Base-by-base conservation (phyloP, 2,888 invertebrate species). In the Patella caerulea region DNA sequence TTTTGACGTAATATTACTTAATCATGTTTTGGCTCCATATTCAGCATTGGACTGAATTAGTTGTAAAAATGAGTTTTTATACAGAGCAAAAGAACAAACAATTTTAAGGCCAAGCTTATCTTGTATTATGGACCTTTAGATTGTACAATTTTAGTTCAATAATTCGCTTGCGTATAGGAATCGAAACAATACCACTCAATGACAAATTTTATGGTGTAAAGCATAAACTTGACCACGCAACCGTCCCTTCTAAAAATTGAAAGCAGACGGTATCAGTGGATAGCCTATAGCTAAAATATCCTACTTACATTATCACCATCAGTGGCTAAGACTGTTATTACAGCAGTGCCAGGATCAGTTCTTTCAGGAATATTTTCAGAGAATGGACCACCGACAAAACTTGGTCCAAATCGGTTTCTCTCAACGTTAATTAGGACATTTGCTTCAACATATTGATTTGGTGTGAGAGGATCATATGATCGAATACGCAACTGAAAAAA, bases 371-470 rank as follows among this genome's bases (percentile, higher is more conserved):
- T 86, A 2, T 79, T 80, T 15, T 81, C 74, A 1, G 78, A 74
- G 81, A 88, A 90, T 5, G 81, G 73, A 3, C 78, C 76, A 5
- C 70, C 72, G 5, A 75, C 74, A 83, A 90, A 90, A 2, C 78
- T 65, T 19, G 90, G 90, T 3, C 81, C 70, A 78, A 88, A 87
- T 52, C 87, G 86, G 78, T 90, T 90, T 17, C 90, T 81, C 0
- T 79, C 77, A 2, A 90, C 86, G 52, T 79, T 78, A 54, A 90
- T 87, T 1, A 79, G 77, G 14, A 89, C 86, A 72, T 86, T 81
- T 9, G 87, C 85, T 52, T 87, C 85, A 3, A 87, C 86, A 54
- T 79, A 83, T 79, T 87, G 84, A 17, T 75, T 75, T 14, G 88
- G 88, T 56, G 85, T 87, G 9, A 83, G 79, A 71, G 84, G 86